A percentile compares a stretch with the other conserved stretches of the same genome.
Conservation (phyloP, 2,113 vertebrate species). For the Gallinago jamesoni region DNA sequence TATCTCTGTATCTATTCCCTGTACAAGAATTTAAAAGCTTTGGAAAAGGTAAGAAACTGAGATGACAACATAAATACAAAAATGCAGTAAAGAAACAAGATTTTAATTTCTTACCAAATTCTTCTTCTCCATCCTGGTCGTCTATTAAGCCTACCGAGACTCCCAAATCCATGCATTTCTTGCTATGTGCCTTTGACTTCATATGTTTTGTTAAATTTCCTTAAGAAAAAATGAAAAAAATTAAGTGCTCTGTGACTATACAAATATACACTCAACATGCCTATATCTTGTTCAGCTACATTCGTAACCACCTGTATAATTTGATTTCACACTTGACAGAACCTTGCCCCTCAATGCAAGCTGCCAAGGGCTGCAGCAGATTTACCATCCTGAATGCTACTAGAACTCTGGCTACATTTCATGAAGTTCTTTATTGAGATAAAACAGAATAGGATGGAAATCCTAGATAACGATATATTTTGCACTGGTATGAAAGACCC, state of each 20-base stretch:
- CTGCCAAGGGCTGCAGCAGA: neutral
- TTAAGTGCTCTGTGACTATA: neutral
- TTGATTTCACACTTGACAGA: neutral
- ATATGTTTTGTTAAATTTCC: constrained; percentile 99
- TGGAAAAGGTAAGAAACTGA: neutral
- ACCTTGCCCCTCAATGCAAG: neutral
- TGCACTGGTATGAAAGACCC: neutral
- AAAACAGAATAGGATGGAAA: neutral
- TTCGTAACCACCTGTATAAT: neutral
- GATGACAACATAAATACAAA: neutral
- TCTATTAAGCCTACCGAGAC: constrained; percentile 87
- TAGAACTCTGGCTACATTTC: neutral
- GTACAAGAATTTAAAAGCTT: neutral
- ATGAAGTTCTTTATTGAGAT: neutral
- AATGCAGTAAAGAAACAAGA: constrained; percentile 11
- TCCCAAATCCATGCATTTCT: constrained; percentile 98
- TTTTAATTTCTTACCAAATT: constrained; percentile 85
- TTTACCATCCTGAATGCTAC: neutral
- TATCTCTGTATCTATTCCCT: neutral
- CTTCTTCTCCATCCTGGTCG: constrained; percentile 94
- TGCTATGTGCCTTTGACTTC: constrained; percentile 99
- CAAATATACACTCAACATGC: neutral
- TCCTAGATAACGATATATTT: neutral
- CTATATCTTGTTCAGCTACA: neutral
- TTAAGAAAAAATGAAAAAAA: constrained; percentile 54